Percentiles rank a stretch among this genome's conserved stretches.
Evolutionary conservation across 2,113 vertebrate genomes (phyloP).

Genomic region (Crotalus horridus): DNA sequence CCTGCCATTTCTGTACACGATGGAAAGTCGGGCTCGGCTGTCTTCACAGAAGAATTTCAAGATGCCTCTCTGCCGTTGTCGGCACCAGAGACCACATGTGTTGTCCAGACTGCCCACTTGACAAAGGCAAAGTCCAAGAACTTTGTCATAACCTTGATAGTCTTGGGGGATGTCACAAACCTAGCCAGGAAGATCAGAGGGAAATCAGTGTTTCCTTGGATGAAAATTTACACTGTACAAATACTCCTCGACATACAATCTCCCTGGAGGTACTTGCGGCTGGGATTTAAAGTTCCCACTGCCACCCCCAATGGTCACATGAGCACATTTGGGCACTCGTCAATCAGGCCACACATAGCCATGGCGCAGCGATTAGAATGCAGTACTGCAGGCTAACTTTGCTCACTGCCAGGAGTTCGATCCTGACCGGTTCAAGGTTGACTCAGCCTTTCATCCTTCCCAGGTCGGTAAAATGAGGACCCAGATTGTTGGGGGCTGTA

Average conservation of each 20-base stretch:
- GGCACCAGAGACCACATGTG: constrained; percentile 68
- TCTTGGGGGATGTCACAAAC: constrained; percentile 75
- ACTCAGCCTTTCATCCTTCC: too few species aligned
- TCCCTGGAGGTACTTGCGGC: neutral
- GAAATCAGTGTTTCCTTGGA: neutral
- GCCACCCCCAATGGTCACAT: neutral
- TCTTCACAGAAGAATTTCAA: constrained; percentile 68
- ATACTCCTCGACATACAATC: neutral
- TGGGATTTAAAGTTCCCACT: neutral
- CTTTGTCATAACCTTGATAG: constrained; percentile 75
- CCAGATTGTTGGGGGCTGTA: too few species aligned
- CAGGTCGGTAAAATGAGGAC: too few species aligned
- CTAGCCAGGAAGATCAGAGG: constrained; percentile 54
- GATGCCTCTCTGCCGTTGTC: constrained; percentile 32
- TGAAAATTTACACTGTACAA: neutral
- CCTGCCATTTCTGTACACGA: constrained; percentile 35
- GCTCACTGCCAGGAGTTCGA: too few species aligned
- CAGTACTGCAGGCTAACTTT: too few species aligned
- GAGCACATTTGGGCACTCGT: neutral
- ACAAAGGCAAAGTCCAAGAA: constrained; percentile 84
- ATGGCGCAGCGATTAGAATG: neutral
- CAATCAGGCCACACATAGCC: neutral
- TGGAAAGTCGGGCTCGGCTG: constrained; percentile 31
- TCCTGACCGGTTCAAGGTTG: too few species aligned
- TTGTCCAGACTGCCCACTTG: constrained; percentile 56